A percentile compares a stretch with the other conserved stretches of the same genome.
phyloP scores from a whole-genome alignment of 2,888 invertebrate species.

The Melitaea athalia region DNA sequence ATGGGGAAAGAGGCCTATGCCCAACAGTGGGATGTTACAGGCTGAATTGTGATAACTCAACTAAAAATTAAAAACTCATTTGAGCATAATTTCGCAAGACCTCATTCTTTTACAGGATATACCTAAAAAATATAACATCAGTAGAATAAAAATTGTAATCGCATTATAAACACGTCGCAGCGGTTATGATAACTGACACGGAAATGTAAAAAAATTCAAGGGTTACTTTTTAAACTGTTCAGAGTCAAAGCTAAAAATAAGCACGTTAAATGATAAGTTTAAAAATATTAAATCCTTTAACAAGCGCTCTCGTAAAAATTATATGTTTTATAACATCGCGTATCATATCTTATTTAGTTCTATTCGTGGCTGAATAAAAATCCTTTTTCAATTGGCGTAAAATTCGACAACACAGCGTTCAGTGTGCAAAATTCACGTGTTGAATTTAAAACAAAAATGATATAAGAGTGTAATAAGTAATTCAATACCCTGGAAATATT shows the following conservation, averaged over 20 bases:
- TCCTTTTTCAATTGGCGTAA: conserved; percentile 1
- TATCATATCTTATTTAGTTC: conserved; percentile 1
- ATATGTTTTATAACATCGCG: neutral
- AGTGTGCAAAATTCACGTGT: neutral
- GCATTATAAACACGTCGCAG: neutral
- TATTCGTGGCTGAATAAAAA: conserved; percentile 6
- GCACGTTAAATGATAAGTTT: conserved; percentile 15
- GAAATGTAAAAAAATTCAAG: conserved; percentile 12
- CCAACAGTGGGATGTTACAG: too few relatives aligned
- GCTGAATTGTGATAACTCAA: too few relatives aligned
- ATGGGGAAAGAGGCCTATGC: too few relatives aligned
- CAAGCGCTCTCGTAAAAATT: conserved; percentile 15
- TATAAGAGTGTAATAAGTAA: conserved; percentile 7
- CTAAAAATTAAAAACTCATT: neutral
- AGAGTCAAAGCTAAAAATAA: conserved; percentile 20
- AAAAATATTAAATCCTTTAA: conserved; percentile 14
- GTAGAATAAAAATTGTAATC: neutral
- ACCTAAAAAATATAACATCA: neutral
- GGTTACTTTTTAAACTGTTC: conserved; percentile 14
- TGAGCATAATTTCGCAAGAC: too few relatives aligned
- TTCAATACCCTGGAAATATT: conserved; percentile 15
- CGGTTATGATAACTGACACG: conserved; percentile 7
- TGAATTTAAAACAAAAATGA: conserved; percentile 5
- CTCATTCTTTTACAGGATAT: too few relatives aligned
- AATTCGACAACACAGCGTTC: conserved; percentile 8